Evolutionary conservation across 2,888 invertebrate species (phyloP).

Genomic region (Rugalucina vietnamica): DNA sequence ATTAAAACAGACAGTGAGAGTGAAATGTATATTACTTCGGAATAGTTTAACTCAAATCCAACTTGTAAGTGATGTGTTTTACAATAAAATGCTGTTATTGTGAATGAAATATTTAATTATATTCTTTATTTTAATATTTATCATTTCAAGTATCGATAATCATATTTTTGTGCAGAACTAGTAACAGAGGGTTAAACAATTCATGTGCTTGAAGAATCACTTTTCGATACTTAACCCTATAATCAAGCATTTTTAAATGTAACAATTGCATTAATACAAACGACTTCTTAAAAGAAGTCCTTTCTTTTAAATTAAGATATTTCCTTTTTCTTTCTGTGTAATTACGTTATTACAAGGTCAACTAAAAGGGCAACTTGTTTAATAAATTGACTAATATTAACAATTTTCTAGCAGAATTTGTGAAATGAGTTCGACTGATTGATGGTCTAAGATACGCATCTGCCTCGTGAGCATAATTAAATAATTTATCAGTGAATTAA

Average conservation of each 20-base stretch:
- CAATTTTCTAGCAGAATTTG: neutral
- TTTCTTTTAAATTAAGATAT: neutral
- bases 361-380: neutral
- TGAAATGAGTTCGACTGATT: conserved; percentile 7
- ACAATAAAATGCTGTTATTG: too few relatives aligned
- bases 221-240: neutral
- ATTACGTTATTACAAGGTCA: conserved; percentile 1
- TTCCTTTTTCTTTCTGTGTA: neutral
- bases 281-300: neutral
- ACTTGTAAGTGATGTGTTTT: too few relatives aligned
- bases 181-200: neutral
- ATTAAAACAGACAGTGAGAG: too few relatives aligned
- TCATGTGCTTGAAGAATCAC: neutral
- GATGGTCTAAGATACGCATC: conserved; percentile 33
- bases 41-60: too few relatives aligned
- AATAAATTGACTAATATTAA: conserved; percentile 7
- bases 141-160: neutral
- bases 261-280: neutral
- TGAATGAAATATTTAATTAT: neutral
- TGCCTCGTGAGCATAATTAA: conserved; percentile 37
- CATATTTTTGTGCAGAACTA: neutral
- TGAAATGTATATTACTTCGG: too few relatives aligned
- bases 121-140: neutral
- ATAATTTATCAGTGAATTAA: conserved; percentile 46
- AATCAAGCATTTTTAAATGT: neutral